phyloP scores from a whole-genome alignment of 1,140 invertebrate genomes.

The Cecropterus lyciades region DNA sequence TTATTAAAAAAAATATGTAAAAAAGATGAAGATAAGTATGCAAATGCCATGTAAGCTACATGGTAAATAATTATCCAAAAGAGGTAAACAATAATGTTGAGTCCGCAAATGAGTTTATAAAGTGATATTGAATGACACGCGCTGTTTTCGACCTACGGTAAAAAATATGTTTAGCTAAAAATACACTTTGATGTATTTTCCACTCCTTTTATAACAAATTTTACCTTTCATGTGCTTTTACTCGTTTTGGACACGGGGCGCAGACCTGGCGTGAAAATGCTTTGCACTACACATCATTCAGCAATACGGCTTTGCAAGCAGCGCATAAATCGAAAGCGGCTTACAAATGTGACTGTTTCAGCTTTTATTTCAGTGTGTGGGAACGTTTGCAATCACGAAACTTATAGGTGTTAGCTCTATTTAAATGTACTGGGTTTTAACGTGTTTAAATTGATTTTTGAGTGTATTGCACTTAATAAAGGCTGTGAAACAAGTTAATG shows the following conservation, averaged over 20 bases:
- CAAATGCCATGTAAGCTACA: too few relatives aligned
- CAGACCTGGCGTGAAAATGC: conserved; percentile 41
- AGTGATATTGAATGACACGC: too few relatives aligned
- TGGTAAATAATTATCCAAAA: too few relatives aligned
- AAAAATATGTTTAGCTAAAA: too few relatives aligned
- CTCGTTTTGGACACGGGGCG: background rate
- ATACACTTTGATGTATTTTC: too few relatives aligned
- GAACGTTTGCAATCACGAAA: conserved; percentile 9
- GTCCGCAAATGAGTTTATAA: too few relatives aligned
- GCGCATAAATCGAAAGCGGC: conserved; percentile 58
- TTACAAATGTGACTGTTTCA: conserved; percentile 55
- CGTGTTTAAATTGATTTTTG: conserved; percentile 5
- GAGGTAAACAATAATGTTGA: too few relatives aligned
- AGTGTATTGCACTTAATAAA: conserved; percentile 4
- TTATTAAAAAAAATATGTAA: too few relatives aligned
- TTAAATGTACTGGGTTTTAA: conserved; percentile 10
- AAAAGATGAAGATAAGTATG: too few relatives aligned
- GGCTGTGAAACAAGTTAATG: background rate
- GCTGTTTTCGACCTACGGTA: too few relatives aligned
- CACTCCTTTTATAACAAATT: too few relatives aligned
- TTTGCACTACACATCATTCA: conserved; percentile 51
- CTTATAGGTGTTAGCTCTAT: conserved; percentile 7
- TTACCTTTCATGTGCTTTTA: background rate
- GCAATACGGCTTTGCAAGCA: conserved; percentile 43
- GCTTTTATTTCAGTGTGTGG: conserved; percentile 47